Conservation (phyloP, 1,140 invertebrate species). For the Caenorhabditis briggsae region DNA sequence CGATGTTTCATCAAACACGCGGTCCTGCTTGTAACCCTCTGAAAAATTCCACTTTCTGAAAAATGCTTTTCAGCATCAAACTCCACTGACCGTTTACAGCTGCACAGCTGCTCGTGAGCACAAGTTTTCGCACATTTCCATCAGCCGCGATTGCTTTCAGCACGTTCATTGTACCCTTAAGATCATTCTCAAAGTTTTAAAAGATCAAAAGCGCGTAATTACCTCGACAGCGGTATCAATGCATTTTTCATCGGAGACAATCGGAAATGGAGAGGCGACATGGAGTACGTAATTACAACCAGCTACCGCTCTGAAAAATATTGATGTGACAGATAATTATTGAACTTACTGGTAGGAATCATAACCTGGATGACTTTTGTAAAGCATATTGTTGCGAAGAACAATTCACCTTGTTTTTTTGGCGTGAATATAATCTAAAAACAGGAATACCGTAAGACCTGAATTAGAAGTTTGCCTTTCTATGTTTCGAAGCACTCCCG, state of each 20-base stretch:
- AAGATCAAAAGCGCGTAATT: conserved; percentile 76
- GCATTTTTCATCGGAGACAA: conserved; percentile 79
- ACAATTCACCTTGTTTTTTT: too few relatives aligned
- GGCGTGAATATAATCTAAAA: too few relatives aligned
- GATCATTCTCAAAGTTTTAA: conserved; percentile 67
- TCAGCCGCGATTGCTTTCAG: conserved; percentile 80
- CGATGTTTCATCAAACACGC: conserved; percentile 80
- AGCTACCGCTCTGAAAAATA: conserved; percentile 80
- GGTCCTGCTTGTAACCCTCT: conserved; percentile 77
- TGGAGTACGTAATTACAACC: conserved; percentile 81
- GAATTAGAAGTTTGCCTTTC: too few relatives aligned
- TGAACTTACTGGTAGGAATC: too few relatives aligned
- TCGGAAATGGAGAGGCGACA: conserved; percentile 81
- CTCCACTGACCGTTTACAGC: conserved; percentile 79
- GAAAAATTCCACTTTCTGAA: conserved; percentile 52
- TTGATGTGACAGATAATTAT: conserved; percentile 60
- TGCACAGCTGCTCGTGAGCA: conserved; percentile 81
- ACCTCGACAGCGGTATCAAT: conserved; percentile 81
- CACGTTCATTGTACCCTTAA: conserved; percentile 81
- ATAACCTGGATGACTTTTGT: too few relatives aligned
- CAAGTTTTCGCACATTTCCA: conserved; percentile 80
- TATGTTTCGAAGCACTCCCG: too few relatives aligned
- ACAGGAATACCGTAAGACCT: too few relatives aligned
- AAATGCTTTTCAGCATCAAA: background rate
- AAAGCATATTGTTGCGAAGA: too few relatives aligned